phyloP scores from a whole-genome alignment of 2,113 vertebrate genomes.

The Ctenodactylus gundi region DNA sequence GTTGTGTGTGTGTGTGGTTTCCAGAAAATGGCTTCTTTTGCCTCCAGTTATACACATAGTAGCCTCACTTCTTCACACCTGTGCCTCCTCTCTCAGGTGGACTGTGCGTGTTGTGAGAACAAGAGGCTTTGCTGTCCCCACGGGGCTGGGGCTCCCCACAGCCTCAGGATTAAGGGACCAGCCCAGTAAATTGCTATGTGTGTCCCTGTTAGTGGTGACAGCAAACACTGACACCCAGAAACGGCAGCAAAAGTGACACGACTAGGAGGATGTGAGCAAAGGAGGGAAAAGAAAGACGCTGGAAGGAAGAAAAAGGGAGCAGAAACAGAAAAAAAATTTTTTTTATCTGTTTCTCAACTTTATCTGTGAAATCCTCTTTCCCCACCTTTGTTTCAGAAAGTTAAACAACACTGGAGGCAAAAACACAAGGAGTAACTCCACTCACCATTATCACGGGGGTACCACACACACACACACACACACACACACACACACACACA shows the following conservation, averaged over 20 bases:
- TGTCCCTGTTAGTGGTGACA: not conserved
- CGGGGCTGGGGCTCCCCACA: not conserved
- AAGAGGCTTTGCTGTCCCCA: not conserved
- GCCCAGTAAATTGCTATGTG: not conserved
- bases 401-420: not conserved
- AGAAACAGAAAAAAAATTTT: not conserved
- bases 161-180: not conserved
- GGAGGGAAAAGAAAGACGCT: not conserved
- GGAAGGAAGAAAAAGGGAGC: not conserved
- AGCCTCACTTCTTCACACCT: not conserved
- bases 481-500: too few relatives aligned
- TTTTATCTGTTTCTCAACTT: not conserved
- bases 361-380: not conserved
- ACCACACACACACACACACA: too few relatives aligned
- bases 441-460: not conserved
- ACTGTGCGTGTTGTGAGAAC: not conserved
- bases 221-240: not conserved
- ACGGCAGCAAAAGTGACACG: not conserved
- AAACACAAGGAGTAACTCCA: not conserved
- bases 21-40: too few relatives aligned
- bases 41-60: not conserved
- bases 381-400: constrained; percentile 6
- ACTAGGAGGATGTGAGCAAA: not conserved
- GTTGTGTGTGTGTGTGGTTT: not conserved
- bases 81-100: not conserved